Conservation (phyloP, 2,888 invertebrate species). For the Mythimna vitellina region DNA sequence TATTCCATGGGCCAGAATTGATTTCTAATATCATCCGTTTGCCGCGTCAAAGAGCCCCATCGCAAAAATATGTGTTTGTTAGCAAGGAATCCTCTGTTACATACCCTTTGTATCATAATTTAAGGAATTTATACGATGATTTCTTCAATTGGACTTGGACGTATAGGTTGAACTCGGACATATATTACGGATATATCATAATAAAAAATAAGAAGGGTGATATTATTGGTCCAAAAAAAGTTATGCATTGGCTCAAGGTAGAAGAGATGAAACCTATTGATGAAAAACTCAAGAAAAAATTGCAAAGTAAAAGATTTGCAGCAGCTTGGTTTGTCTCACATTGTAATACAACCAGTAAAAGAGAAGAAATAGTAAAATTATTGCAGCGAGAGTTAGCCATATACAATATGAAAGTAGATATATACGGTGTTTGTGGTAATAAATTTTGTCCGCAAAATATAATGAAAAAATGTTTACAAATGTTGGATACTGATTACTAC, state of each 20-base stretch:
- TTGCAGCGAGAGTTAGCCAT: slow-evolving; percentile 64
- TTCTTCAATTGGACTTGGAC: slow-evolving; percentile 80
- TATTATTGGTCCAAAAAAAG: slow-evolving; percentile 69
- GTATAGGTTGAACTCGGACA: slow-evolving; percentile 73
- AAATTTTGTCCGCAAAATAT: slow-evolving; percentile 63
- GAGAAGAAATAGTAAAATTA: slow-evolving; percentile 64
- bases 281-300: slow-evolving; percentile 64
- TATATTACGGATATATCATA: slow-evolving; percentile 70
- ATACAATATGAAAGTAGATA: slow-evolving; percentile 70
- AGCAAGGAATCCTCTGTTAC: slow-evolving; percentile 72
- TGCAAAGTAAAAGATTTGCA: slow-evolving; percentile 71
- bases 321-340: slow-evolving; percentile 80
- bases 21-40: not conserved
- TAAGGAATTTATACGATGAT: slow-evolving; percentile 61
- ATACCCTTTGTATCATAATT: slow-evolving; percentile 67
- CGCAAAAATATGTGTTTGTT: slow-evolving; percentile 48
- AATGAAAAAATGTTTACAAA: slow-evolving; percentile 68
- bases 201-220: slow-evolving; percentile 66
- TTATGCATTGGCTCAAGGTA: slow-evolving; percentile 70
- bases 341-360: slow-evolving; percentile 65
- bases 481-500: slow-evolving; percentile 74
- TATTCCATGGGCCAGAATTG: slow-evolving; percentile 36
- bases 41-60: slow-evolving; percentile 13
- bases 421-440: slow-evolving; percentile 76
- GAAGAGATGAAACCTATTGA: slow-evolving; percentile 70